A percentile compares a stretch with the other conserved stretches of the same genome.
These are phyloP conservation scores for Brachyrhaphis roseni DNA, from an alignment of 2,797 vertebrate genomes.

Conservation along the genomic window DNA sequence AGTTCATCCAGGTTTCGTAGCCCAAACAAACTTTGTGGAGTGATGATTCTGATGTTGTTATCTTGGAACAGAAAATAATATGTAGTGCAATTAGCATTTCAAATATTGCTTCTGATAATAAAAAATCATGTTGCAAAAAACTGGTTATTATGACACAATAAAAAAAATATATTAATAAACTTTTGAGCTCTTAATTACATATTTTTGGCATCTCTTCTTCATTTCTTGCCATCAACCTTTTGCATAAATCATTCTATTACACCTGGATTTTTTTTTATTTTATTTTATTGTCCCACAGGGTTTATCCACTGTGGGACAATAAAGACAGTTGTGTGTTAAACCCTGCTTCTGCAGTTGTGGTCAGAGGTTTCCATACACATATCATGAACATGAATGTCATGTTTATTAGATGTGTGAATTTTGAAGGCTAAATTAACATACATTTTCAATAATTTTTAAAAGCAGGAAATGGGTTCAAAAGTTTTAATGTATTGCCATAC, in stretches of 20 bases:
- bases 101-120: background rate
- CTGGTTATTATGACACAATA: background rate
- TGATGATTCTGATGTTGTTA: conserved; percentile 79
- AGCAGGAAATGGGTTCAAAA: background rate
- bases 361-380: background rate
- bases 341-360: background rate
- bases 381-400: background rate
- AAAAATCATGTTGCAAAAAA: background rate
- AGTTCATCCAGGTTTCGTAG: conserved; percentile 80
- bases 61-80: conserved; percentile 65
- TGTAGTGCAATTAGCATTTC: background rate
- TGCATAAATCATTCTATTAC: background rate
- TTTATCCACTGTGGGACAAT: background rate
- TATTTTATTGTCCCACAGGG: no score
- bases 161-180: no score
- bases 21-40: conserved; percentile 70
- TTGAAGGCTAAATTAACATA: background rate
- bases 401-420: background rate
- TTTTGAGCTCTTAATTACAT: background rate
- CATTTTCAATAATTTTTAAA: background rate
- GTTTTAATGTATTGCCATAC: background rate
- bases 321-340: background rate
- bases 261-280: no score
- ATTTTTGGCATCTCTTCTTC: background rate
- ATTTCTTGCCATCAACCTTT: background rate